Conservation (phyloP, 2,797 vertebrate genomes). For the Alfaro cultratus region DNA sequence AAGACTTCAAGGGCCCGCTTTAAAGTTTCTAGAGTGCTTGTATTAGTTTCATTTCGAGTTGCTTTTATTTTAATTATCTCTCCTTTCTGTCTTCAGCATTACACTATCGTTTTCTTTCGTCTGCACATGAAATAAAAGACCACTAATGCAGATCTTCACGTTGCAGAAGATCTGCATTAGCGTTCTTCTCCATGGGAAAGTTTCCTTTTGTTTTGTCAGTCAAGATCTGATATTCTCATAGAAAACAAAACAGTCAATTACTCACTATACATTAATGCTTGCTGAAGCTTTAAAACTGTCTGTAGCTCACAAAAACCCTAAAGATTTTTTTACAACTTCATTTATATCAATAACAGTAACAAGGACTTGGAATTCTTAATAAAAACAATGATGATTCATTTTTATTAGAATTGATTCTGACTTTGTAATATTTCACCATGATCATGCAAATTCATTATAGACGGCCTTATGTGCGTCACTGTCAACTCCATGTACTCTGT, state of each 20-base stretch:
- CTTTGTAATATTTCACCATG: conserved; percentile 12
- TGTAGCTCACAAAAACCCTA: neutral
- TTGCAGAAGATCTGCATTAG: conserved; percentile 1
- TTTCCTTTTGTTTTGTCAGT: neutral
- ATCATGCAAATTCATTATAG: conserved; percentile 33
- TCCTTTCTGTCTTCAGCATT: conserved; percentile 12
- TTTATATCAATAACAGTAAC: conserved; percentile 12
- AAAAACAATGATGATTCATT: conserved; percentile 25
- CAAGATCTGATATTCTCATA: neutral
- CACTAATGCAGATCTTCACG: neutral
- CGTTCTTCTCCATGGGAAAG: neutral
- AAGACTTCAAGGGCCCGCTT: conserved; percentile 19
- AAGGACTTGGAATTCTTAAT: conserved; percentile 27
- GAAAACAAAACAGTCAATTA: neutral
- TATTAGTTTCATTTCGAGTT: conserved; percentile 29
- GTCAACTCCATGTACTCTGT: conserved; percentile 23
- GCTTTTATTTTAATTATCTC: conserved; percentile 35
- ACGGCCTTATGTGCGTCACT: conserved; percentile 8
- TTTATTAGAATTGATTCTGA: conserved; percentile 32
- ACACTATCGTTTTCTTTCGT: conserved; percentile 9
- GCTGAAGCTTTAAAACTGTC: neutral
- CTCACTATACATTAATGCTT: neutral
- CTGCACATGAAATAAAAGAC: conserved; percentile 7
- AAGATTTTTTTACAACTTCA: neutral
- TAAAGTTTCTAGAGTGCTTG: conserved; percentile 26